Conservation (phyloP, 1,140 invertebrate genomes). For the Drosophila ambigua region DNA sequence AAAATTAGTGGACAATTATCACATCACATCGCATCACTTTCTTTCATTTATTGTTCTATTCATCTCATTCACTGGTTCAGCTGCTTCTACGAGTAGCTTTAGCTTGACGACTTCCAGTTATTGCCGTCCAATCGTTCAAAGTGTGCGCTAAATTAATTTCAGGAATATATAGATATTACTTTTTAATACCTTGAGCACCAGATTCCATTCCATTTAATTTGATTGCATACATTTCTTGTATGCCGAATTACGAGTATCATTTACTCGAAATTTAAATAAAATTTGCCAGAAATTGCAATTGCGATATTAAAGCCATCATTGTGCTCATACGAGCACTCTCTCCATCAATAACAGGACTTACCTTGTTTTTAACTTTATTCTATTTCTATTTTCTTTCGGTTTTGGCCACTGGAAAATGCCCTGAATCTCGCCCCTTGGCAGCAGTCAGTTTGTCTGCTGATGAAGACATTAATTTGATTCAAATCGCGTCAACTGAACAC, state of each 20-base stretch:
- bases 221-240: not conserved
- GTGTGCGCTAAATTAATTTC: no score
- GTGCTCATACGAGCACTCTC: not conserved
- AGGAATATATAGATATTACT: no score
- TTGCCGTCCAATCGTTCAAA: no score
- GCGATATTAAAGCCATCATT: conserved; percentile 11
- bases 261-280: conserved; percentile 16
- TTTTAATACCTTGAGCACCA: no score
- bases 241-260: conserved; percentile 3
- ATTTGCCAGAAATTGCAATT: conserved; percentile 6
- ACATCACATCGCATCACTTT: no score
- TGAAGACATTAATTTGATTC: conserved; percentile 82
- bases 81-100: no score
- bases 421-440: conserved; percentile 6
- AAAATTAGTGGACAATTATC: no score
- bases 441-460: conserved; percentile 61
- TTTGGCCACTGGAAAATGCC: conserved; percentile 15
- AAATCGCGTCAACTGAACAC: conserved; percentile 78
- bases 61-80: no score
- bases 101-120: no score
- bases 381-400: conserved; percentile 5
- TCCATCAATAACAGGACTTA: not conserved
- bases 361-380: conserved; percentile 24
- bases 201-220: not conserved
- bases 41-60: no score